Percentiles rank a stretch among this genome's conserved stretches.
phyloP scores from a whole-genome alignment of 2,113 vertebrate genomes.

The Malurus cyaneus region DNA sequence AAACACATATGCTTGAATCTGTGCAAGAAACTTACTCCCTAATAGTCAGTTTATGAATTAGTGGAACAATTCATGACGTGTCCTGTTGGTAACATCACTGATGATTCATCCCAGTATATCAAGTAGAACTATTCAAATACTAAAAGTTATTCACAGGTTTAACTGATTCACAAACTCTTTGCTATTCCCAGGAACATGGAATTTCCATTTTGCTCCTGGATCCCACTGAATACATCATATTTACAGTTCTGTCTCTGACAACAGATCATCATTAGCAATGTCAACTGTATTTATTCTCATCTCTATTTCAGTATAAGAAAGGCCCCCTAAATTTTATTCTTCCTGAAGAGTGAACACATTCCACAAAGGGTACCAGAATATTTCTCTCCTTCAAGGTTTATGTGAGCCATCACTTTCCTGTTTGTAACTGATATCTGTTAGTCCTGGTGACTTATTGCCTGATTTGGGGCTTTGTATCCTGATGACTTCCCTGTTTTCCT shows the following conservation, averaged over 20 bases:
- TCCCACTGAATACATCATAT: background rate
- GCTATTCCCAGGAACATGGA: background rate
- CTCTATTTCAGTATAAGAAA: background rate
- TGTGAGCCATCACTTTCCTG: background rate
- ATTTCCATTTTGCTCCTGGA: background rate
- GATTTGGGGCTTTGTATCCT: background rate
- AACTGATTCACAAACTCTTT: background rate
- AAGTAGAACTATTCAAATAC: background rate
- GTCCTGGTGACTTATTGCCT: background rate
- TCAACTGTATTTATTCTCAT: background rate
- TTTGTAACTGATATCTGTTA: background rate
- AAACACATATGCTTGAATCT: background rate
- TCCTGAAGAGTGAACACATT: background rate
- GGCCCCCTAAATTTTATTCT: background rate
- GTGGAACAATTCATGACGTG: background rate
- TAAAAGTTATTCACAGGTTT: background rate
- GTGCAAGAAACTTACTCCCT: background rate
- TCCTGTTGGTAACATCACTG: background rate
- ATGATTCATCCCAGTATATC: background rate
- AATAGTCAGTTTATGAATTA: constrained; percentile 10
- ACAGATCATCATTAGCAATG: background rate
- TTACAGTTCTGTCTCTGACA: background rate
- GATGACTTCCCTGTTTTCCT: background rate
- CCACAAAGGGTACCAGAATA: background rate
- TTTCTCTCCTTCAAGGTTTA: background rate